Conservation (phyloP, 2,113 vertebrate species). For the Rafetus swinhoei region DNA sequence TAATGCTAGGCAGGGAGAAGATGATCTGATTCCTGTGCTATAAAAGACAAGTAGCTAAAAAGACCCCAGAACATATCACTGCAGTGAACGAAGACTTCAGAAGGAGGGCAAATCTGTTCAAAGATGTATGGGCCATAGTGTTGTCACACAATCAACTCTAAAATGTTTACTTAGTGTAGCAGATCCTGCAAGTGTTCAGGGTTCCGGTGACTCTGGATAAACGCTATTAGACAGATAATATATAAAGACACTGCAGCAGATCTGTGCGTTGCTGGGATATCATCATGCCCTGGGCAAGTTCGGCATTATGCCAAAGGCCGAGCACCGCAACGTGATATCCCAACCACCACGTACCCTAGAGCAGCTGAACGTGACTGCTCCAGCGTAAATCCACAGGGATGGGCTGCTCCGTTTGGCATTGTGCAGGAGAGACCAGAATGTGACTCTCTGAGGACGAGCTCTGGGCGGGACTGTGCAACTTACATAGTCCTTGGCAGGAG, state of each 20-base stretch:
- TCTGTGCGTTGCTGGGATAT: rapidly evolving
- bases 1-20: constrained; percentile 18
- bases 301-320: background rate
- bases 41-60: background rate
- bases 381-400: constrained; percentile 1
- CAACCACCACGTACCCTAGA: background rate
- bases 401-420: background rate
- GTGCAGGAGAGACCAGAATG: background rate
- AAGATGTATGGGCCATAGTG: constrained; percentile 11
- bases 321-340: background rate
- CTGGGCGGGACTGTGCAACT: background rate
- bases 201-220: background rate
- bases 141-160: background rate
- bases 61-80: rapidly evolving
- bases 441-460: background rate
- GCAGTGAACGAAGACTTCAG: background rate
- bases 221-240: rapidly evolving
- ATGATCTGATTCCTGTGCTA: background rate
- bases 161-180: background rate
- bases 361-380: background rate
- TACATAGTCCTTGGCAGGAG: background rate
- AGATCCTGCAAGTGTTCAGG: background rate
- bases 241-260: background rate
- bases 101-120: background rate
- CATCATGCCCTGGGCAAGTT: background rate